Percentiles rank a stretch among this genome's conserved stretches.
Evolutionary conservation across 2,113 vertebrate species (phyloP).

Genomic region (Rhinoptilus africanus): DNA sequence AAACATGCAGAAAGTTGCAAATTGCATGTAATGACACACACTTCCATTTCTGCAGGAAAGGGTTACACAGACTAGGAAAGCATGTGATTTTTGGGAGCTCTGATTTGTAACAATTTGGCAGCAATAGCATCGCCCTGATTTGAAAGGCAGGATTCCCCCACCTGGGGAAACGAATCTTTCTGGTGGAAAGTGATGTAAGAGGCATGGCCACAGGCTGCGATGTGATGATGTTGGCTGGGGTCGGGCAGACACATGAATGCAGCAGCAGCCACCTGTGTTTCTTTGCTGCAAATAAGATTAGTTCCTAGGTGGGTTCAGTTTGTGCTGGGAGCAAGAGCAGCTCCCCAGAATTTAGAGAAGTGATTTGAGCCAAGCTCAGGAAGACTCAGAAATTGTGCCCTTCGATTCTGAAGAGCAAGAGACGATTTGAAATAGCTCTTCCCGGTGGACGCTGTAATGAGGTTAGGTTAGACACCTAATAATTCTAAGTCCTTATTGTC

Average conservation of each 20-base stretch:
- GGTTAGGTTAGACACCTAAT: slow-evolving; percentile 39
- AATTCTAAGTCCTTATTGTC: slow-evolving; percentile 36
- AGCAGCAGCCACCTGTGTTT: not conserved
- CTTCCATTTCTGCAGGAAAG: not conserved
- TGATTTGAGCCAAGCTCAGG: not conserved
- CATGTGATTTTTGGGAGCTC: not conserved
- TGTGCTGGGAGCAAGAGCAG: not conserved
- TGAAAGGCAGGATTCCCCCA: not conserved
- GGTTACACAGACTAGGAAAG: not conserved
- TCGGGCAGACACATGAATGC: not conserved
- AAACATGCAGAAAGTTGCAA: not conserved
- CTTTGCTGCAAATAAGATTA: not conserved
- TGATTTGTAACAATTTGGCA: not conserved
- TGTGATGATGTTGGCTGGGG: not conserved
- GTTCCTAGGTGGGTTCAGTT: not conserved
- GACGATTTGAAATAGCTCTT: slow-evolving; percentile 28
- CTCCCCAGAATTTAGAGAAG: not conserved
- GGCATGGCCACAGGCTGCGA: not conserved
- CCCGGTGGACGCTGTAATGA: slow-evolving; percentile 1
- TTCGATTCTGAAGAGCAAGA: slow-evolving; percentile 23
- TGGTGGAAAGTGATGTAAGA: not conserved
- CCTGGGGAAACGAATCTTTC: not conserved
- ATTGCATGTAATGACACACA: not conserved
- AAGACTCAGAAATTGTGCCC: not conserved
- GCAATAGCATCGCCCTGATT: not conserved